Conservation (phyloP, 2,797 vertebrate species). For the Rhyacichthys aspro region DNA sequence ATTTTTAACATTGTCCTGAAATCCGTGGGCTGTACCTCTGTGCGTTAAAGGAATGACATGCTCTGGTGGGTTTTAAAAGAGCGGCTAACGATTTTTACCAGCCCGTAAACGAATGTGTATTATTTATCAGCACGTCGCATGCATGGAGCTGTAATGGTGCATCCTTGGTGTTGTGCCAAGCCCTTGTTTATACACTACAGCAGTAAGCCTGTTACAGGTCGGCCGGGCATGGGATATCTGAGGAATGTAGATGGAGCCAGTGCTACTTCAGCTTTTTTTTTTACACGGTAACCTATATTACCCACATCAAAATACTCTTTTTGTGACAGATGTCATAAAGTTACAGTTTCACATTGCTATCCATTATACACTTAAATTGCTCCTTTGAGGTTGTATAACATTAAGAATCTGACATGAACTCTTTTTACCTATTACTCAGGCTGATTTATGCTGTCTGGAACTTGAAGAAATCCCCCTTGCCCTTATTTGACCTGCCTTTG, state of each 20-base stretch:
- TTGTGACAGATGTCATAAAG: too few species aligned
- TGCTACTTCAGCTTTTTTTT: not conserved
- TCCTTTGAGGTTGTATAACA: too few species aligned
- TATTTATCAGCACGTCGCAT: not conserved
- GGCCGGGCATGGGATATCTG: constrained; percentile 21
- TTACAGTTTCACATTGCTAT: too few species aligned
- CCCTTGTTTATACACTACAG: not conserved
- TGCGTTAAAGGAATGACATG: constrained; percentile 62
- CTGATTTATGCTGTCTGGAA: not conserved
- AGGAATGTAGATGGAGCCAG: constrained; percentile 35
- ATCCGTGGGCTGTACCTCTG: constrained; percentile 50
- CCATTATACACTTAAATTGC: too few species aligned
- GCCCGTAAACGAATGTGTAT: constrained; percentile 18
- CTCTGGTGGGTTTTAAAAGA: constrained; percentile 37
- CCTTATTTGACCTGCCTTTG: not conserved
- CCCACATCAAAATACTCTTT: too few species aligned
- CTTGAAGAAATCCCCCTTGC: not conserved
- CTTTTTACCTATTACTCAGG: too few species aligned
- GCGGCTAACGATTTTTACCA: constrained; percentile 21
- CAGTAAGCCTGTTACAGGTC: constrained; percentile 2
- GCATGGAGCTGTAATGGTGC: constrained; percentile 22
- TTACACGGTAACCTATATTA: too few species aligned
- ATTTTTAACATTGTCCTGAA: constrained; percentile 36
- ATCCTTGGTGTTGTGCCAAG: constrained; percentile 15
- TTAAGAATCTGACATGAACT: too few species aligned